These are phyloP conservation scores for Anaspis maculata DNA, from an alignment of 2,888 invertebrate genomes.

Conservation along the genomic window DNA sequence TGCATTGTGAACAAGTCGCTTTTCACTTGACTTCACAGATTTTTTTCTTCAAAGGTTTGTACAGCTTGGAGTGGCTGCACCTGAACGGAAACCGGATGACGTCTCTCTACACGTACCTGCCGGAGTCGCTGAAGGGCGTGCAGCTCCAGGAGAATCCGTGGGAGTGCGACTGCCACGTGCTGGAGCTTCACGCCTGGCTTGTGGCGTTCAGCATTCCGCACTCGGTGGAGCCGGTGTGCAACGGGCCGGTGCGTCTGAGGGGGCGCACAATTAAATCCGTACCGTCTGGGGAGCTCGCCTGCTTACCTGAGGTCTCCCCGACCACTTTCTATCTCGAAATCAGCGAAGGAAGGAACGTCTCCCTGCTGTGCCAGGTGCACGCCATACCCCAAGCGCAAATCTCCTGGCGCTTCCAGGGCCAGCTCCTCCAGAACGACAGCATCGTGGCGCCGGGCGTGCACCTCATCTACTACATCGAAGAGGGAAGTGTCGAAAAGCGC, in stretches of 20 bases:
- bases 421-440: constrained; percentile 69
- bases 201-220: constrained; percentile 67
- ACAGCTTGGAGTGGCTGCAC: constrained; percentile 62
- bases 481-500: constrained; percentile 63
- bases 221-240: constrained; percentile 70
- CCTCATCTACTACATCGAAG: constrained; percentile 63
- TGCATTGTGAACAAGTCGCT: too few relatives aligned
- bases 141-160: constrained; percentile 81
- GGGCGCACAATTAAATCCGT: constrained; percentile 61
- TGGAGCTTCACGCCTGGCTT: constrained; percentile 72
- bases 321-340: constrained; percentile 69
- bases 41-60: too few relatives aligned
- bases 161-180: constrained; percentile 79
- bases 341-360: constrained; percentile 72
- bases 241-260: constrained; percentile 58
- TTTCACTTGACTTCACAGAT: too few relatives aligned
- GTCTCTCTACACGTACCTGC: constrained; percentile 56
- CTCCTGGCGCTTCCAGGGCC: constrained; percentile 77
- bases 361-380: constrained; percentile 69
- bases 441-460: constrained; percentile 57
- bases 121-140: constrained; percentile 70
- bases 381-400: constrained; percentile 76
- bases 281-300: constrained; percentile 65
- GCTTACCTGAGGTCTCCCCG: constrained; percentile 69
- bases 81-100: constrained; percentile 74